Base-by-base conservation (phyloP, 2,888 invertebrate genomes). In the Nematopogon swammerdamellus region DNA sequence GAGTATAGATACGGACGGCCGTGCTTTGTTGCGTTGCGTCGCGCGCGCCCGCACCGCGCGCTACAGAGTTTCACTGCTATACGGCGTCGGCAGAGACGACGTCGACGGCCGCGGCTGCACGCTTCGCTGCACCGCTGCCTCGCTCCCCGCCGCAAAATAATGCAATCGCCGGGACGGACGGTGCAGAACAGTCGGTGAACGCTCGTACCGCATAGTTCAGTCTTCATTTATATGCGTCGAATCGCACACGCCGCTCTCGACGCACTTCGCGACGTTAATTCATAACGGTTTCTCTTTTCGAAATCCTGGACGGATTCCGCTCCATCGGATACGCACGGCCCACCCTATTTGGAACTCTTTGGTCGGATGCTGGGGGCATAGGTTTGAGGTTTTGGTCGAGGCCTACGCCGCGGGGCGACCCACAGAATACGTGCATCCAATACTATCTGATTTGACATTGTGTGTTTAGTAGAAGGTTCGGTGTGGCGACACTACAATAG, bases 71-170 rank as follows among this genome's bases (percentile, higher is more conserved):
- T 18, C n/a, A 16, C 45, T 19, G 45, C n/a, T n/a, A 6, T 45
- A 10, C 18, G 19, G 11, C 14, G 10, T 4, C 25, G 14, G 19
- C 44, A 14, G 19, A 17, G 47, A 4, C 3, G 36, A 8, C 18
- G 58, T 61, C 59, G 66, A 68, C 72, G 63, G 70, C 70, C 68
- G 70, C 68, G 66, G 70, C 70, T 68, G 71, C 74, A 76, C 76
- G 76, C 66, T 76, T 66, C 68, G 74, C 68, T 74, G 76, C 53
- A 56, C 51, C 59, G 52, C 63, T 70, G 67, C 74, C 70, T 68
- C 68, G 67, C 69, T 71, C 76, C 75, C 77, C 76, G 77, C 76
- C 76, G 76, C 77, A 72, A 72, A 76, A 75, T 76, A 76, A 76
- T 76, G 79, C 79, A 77, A 77, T 74, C 72, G 75, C 69, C 75